Evolutionary conservation across 2,888 invertebrate species (phyloP).

Genomic region (Augochlorella aurata): DNA sequence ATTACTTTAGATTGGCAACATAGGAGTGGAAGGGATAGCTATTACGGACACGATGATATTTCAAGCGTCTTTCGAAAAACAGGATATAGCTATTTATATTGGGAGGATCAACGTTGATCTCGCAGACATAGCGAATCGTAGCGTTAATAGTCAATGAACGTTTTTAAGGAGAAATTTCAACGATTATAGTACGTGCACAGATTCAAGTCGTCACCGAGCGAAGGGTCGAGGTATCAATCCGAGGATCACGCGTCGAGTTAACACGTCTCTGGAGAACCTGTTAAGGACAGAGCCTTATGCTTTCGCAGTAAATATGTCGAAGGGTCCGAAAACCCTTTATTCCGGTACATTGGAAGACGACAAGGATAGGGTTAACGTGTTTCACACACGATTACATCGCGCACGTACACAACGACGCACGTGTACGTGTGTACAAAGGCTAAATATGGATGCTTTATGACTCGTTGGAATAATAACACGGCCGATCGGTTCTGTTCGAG

Average conservation of each 20-base stretch:
- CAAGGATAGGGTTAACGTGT: conserved; percentile 51
- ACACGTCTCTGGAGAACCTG: not conserved
- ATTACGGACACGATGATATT: not conserved
- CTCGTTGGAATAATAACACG: conserved; percentile 49
- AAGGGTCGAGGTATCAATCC: too few species aligned
- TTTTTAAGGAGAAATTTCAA: too few species aligned
- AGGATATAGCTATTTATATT: conserved; percentile 2
- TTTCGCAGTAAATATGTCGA: conserved; percentile 23
- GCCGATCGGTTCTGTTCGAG: conserved; percentile 43
- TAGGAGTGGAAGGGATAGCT: not conserved
- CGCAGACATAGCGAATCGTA: not conserved
- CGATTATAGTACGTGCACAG: too few species aligned
- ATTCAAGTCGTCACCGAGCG: too few species aligned
- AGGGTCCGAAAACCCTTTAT: conserved; percentile 43
- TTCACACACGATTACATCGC: conserved; percentile 10
- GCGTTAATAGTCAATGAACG: too few species aligned
- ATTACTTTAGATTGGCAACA: conserved; percentile 2
- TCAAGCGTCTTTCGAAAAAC: conserved; percentile 4
- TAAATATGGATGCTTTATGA: conserved; percentile 59
- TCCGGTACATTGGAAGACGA: conserved; percentile 44
- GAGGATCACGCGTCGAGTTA: not conserved
- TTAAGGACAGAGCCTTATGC: conserved; percentile 1
- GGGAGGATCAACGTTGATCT: not conserved
- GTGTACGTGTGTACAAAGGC: conserved; percentile 30
- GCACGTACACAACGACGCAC: not conserved